Evolutionary conservation across 2,888 invertebrate species (phyloP), one percentile per base, ranked within the genome.

Genomic region (Dendrolimus pini): DNA sequence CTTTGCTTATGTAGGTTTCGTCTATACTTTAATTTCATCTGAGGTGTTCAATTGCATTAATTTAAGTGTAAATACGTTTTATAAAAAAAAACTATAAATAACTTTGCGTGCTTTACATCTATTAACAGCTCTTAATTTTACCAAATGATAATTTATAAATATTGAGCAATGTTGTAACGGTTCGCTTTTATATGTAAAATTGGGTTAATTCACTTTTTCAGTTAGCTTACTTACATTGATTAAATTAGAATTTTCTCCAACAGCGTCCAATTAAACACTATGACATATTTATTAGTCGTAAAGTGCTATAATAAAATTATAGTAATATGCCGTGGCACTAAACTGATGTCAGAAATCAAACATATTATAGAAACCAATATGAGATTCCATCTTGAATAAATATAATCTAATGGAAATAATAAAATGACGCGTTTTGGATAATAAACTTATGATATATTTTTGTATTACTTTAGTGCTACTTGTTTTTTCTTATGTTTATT

Each of bases 371-470:
- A 47, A 47, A 47, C 10, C 47, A 47, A 47, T 47, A 47, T 47
- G 12, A 47, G 9, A 47, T 47, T 9, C 30, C 30, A 78, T 75
- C 78, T 12, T 47, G 6, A 47, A 47, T 47, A 47, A 47, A 47
- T 47, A 47, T 47, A 47, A 47, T 47, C 47, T 47, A 12, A 30
- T 30, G 47, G 47, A 12, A 47, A 47, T 12, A 47, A 10, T 47
- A 47, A 47, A 2, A 2, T 47, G 30, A 30, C 30, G 30, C 30
- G 30, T 47, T 47, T 47, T 47, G 47, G 9, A 47, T 47, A 47
- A n/a, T 47, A 47, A 47, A 47, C 12, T 30, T 30, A 30, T 18
- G 18, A 18, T 18, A 18, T 30, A 30, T 72, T 81, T 78, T 78
- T 62, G 62, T 30, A 30, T 30, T 30, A 30, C 30, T 30, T 30